Percentiles rank a stretch among this genome's conserved stretches.
These are phyloP conservation scores for Tipula lateralis DNA, from an alignment of 2,888 invertebrate species.

Conservation along the genomic window DNA sequence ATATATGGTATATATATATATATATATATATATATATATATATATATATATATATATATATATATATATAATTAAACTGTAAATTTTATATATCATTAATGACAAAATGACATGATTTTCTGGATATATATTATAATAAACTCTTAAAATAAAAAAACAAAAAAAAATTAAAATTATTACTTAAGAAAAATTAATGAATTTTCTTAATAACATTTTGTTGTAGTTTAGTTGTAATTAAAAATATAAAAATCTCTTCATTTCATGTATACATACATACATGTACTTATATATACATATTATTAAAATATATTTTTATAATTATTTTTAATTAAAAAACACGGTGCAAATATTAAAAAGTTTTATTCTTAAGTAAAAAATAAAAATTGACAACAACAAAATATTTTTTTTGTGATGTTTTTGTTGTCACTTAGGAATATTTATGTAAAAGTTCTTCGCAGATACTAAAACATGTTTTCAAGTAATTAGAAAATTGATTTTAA, in stretches of 20 bases:
- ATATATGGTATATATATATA: too few species aligned
- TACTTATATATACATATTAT: background rate
- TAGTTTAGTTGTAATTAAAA: slow-evolving; percentile 6
- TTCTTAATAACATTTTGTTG: slow-evolving; percentile 24
- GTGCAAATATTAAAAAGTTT: slow-evolving; percentile 24
- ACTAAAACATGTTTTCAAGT: background rate
- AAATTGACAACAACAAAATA: slow-evolving; percentile 13
- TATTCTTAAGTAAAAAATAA: background rate
- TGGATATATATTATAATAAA: background rate
- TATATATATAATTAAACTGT: slow-evolving; percentile 24
- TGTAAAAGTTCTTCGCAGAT: background rate
- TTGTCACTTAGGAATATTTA: background rate
- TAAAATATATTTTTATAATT: background rate
- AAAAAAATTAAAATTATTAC: background rate
- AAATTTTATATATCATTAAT: background rate
- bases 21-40: too few species aligned
- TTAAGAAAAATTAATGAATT: slow-evolving; percentile 11
- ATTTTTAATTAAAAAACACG: slow-evolving; percentile 24
- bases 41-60: too few species aligned
- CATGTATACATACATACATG: background rate
- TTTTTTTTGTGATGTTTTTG: background rate
- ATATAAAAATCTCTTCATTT: slow-evolving; percentile 19
- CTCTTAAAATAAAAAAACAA: background rate
- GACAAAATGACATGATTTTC: background rate
- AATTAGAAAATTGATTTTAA: background rate